Evolutionary conservation across 2,888 invertebrate genomes (phyloP).

Genomic region (Pherbina coryleti): DNA sequence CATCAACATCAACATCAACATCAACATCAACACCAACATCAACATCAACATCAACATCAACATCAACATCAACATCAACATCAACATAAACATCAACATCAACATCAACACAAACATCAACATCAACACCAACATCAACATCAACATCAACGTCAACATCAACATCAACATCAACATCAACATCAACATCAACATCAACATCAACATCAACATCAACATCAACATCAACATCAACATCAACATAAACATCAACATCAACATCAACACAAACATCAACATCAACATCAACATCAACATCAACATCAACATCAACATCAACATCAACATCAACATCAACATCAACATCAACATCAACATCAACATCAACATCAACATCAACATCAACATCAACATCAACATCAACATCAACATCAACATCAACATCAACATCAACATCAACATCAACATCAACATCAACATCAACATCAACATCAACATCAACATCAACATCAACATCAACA

Average conservation of each 20-base stretch:
- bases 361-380: neutral
- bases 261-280: too few relatives aligned
- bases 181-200: neutral
- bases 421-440: too few relatives aligned
- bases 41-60: neutral
- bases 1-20: neutral
- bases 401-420: neutral
- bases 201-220: conserved; percentile 10
- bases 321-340: too few relatives aligned
- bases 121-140: too few relatives aligned
- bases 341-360: too few relatives aligned
- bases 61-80: neutral
- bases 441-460: too few relatives aligned
- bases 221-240: neutral
- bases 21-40: neutral
- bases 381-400: neutral
- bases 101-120: too few relatives aligned
- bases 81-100: conserved; percentile 32
- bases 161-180: too few relatives aligned
- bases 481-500: too few relatives aligned
- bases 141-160: too few relatives aligned
- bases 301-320: neutral
- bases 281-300: neutral
- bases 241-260: neutral
- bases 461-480: too few relatives aligned